Evolutionary conservation across 64 coral and sea anemone species (phyloP).

Genomic region (Dendrophyllia cribrosa): DNA sequence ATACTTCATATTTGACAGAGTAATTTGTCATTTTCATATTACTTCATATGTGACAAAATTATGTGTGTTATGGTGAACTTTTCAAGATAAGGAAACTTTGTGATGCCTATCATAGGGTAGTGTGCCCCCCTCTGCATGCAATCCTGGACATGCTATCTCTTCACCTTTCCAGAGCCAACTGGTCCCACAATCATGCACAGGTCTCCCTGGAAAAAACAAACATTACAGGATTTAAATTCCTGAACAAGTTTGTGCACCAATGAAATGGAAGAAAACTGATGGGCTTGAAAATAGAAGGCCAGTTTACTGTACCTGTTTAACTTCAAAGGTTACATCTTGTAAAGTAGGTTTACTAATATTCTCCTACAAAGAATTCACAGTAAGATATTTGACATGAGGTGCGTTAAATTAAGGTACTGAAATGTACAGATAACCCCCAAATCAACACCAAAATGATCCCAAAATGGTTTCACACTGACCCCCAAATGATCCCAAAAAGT

Average conservation of each 20-base stretch:
- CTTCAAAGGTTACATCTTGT: slow-evolving; percentile 60
- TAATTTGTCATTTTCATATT: too few relatives aligned
- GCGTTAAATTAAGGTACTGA: too few relatives aligned
- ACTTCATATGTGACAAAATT: too few relatives aligned
- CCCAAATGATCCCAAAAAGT: too few relatives aligned
- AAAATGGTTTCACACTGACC: too few relatives aligned
- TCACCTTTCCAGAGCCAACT: slow-evolving; percentile 68
- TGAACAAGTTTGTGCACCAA: not conserved
- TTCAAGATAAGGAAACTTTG: too few relatives aligned
- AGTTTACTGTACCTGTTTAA: slow-evolving; percentile 23
- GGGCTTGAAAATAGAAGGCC: not conserved
- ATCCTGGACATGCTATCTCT: not conserved
- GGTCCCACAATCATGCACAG: slow-evolving; percentile 51
- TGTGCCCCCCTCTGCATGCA: not conserved
- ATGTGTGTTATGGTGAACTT: too few relatives aligned
- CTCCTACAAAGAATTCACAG: not conserved
- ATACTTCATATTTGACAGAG: too few relatives aligned
- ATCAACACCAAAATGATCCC: too few relatives aligned
- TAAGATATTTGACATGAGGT: not conserved
- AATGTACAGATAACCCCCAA: too few relatives aligned
- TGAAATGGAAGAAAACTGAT: not conserved
- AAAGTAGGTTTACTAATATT: slow-evolving; percentile 19
- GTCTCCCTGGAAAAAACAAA: slow-evolving; percentile 31
- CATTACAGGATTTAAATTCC: not conserved
- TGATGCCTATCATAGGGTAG: too few relatives aligned